Evolutionary conservation across 1,140 invertebrate genomes (phyloP), one percentile per base, ranked within the genome.

Genomic region (Helicoverpa zea): DNA sequence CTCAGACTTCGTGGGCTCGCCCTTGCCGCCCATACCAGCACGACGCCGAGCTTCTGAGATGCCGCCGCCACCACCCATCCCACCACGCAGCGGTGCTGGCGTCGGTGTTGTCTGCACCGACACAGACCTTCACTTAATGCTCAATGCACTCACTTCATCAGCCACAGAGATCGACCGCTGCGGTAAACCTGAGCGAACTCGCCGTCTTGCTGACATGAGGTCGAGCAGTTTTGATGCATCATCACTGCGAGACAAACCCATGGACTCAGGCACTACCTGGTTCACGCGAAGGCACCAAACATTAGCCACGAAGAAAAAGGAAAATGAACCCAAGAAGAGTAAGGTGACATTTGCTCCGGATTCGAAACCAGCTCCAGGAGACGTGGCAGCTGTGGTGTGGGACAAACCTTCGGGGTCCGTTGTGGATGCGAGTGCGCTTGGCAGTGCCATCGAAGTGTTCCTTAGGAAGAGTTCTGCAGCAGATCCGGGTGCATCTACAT

Each of bases 181-280:
- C 74, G 96, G 96, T 73, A 93, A 91, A 68, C 92, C 93, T 12
- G 90, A 92, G 54, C 87, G 87, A 68, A 81, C 82, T 11, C 95
- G 90, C 58, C 94, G 96, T 14, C 92, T 97, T 29, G 96, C 96
- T 73, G 94, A 96, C 64, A 97, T 96, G 80, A 96, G 97, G 1
- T 98, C 97, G 1, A 98, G 97, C 89, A 98, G 97, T 91, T 98
- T 98, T 86, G 97, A 98, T 88, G 96, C 97, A 1, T 97, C 97
- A 9, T 96, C 97, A 16, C 94, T 98, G 43, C 89, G 94, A 5
- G 94, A 95, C 70, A 96, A 96, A 83, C 87, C 95, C 78, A 82
- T 92, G 59, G 92, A 94, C 13, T 95, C 95, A 0, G 95, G 97
- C 9, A 96, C 96, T 0, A 97, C 96, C 51, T 98, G 97, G 97